phyloP scores from a whole-genome alignment of 2,113 vertebrate genomes.

The Colius striatus region DNA sequence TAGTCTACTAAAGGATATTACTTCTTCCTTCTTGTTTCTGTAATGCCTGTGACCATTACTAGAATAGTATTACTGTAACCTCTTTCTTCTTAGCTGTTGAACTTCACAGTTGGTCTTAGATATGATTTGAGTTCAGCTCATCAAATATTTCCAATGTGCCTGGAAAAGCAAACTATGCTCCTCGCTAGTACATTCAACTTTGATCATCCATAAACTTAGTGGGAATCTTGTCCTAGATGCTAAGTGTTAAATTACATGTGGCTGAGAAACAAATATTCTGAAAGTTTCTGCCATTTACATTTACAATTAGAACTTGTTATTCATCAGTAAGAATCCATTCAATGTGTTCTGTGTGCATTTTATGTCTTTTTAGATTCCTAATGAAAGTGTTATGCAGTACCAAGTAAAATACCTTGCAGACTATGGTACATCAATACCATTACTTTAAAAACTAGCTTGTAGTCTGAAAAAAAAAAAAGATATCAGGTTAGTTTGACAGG shows the following conservation, averaged over 20 bases:
- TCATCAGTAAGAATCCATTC: neutral
- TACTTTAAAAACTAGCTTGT: slow-evolving; percentile 26
- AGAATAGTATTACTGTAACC: slow-evolving; percentile 11
- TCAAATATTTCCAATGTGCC: neutral
- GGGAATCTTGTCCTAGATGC: neutral
- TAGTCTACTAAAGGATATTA: neutral
- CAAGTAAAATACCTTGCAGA: neutral
- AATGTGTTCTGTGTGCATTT: neutral
- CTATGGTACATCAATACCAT: neutral
- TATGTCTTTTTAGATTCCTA: slow-evolving; percentile 12
- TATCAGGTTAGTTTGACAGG: slow-evolving; percentile 53
- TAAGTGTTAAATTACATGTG: neutral
- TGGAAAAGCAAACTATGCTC: neutral
- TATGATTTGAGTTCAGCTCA: neutral
- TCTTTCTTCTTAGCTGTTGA: slow-evolving; percentile 1
- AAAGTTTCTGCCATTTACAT: neutral
- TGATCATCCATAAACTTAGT: neutral
- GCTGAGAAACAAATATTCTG: neutral
- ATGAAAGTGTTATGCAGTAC: neutral
- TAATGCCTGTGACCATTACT: neutral
- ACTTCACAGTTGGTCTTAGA: neutral
- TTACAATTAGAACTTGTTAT: neutral
- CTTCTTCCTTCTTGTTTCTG: neutral
- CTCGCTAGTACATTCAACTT: neutral
- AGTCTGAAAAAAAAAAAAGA: neutral